These are phyloP conservation scores for Terrapene triunguis DNA, from an alignment of 2,113 vertebrate species.

Conservation along the genomic window DNA sequence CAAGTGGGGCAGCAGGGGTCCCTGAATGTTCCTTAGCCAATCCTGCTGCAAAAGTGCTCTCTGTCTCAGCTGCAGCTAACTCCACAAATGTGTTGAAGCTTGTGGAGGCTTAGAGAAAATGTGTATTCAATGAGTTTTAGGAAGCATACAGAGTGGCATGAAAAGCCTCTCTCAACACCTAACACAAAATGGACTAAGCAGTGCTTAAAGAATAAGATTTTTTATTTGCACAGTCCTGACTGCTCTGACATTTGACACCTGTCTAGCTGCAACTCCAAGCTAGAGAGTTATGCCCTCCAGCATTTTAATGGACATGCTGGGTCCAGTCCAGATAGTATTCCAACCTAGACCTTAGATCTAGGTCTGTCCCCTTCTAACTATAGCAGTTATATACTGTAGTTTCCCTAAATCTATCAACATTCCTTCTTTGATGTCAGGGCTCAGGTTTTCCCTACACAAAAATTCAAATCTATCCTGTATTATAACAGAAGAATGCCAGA, in stretches of 20 bases:
- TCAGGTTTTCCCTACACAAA: constrained; percentile 7
- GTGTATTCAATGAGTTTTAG: neutral
- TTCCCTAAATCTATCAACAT: neutral
- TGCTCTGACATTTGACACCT: neutral
- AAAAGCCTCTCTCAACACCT: neutral
- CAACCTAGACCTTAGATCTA: neutral
- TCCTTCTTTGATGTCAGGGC: constrained; percentile 20
- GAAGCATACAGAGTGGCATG: neutral
- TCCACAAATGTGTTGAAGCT: neutral
- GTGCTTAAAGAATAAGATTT: neutral
- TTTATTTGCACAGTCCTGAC: neutral
- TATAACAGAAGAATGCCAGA: neutral
- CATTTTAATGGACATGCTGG: neutral
- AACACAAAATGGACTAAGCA: neutral
- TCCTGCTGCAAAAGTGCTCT: neutral
- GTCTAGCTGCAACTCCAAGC: neutral
- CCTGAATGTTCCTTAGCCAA: neutral
- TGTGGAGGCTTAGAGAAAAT: neutral
- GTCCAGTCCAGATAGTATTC: neutral
- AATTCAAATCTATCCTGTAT: neutral
- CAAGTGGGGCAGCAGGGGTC: neutral
- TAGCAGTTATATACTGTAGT: neutral
- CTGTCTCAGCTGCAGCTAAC: neutral
- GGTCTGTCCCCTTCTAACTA: neutral
- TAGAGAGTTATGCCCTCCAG: neutral